A percentile compares a stretch with the other conserved stretches of the same genome.
Conservation (phyloP, 2,113 vertebrate species). For the Oncorhynchus keta region DNA sequence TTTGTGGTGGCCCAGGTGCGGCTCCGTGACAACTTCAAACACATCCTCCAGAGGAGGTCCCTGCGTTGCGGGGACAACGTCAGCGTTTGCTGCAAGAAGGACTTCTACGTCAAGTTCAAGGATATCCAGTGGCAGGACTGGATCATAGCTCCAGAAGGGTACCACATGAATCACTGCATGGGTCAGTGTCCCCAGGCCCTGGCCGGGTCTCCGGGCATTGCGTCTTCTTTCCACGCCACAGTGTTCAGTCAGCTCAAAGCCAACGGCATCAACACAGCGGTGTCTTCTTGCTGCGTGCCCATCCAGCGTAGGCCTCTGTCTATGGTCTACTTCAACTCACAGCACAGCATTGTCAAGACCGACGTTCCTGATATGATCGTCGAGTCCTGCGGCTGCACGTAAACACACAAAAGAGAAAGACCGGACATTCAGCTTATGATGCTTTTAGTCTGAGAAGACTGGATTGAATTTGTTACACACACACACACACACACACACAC, state of each 20-base stretch:
- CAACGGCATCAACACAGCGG: conserved; percentile 77
- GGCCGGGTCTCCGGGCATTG: conserved; percentile 89
- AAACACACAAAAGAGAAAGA: conserved; percentile 39
- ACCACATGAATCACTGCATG: conserved; percentile 95
- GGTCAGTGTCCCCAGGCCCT: conserved; percentile 90
- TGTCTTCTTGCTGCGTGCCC: conserved; percentile 88
- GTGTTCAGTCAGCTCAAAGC: conserved; percentile 92
- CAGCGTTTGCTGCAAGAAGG: conserved; percentile 90
- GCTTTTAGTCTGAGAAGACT: neutral
- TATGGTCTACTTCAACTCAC: conserved; percentile 91
- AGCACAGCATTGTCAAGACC: conserved; percentile 91
- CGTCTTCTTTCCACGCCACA: conserved; percentile 91
- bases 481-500: too few relatives aligned
- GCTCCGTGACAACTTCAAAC: conserved; percentile 69
- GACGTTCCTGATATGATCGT: conserved; percentile 96
- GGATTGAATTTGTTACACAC: neutral
- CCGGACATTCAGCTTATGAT: neutral
- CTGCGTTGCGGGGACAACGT: conserved; percentile 83
- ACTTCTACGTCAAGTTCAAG: conserved; percentile 91
- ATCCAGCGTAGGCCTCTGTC: conserved; percentile 85
- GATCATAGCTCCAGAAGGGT: conserved; percentile 97
- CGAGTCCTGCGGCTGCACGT: conserved; percentile 95
- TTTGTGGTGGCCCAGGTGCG: conserved; percentile 85
- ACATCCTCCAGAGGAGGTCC: conserved; percentile 79
- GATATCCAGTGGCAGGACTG: conserved; percentile 97